phyloP scores from a whole-genome alignment of 2,888 invertebrate genomes.

The Anthrax anthrax region DNA sequence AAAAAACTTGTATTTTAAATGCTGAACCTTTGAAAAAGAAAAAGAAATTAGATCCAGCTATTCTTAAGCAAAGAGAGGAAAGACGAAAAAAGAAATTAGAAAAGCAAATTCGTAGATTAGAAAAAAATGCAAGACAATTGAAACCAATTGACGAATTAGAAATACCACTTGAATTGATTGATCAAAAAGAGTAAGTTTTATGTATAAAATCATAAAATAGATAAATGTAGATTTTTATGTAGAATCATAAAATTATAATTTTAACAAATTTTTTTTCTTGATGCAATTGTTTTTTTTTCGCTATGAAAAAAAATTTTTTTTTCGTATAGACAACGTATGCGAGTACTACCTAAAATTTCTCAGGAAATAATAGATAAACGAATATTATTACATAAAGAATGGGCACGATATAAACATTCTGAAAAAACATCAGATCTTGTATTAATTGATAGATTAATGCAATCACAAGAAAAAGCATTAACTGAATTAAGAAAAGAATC shows the following conservation, averaged over 20 bases:
- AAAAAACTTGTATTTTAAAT: slow-evolving; percentile 23
- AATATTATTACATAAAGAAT: slow-evolving; percentile 53
- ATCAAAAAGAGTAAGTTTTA: slow-evolving; percentile 44
- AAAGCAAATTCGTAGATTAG: slow-evolving; percentile 68
- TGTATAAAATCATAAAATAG: too few species aligned
- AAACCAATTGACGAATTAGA: slow-evolving; percentile 87
- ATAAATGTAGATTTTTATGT: too few species aligned
- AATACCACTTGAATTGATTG: slow-evolving; percentile 48
- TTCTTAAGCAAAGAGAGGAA: slow-evolving; percentile 68
- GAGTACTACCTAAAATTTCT: neutral
- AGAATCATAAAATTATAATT: neutral
- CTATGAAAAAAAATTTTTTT: too few species aligned
- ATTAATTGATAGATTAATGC: slow-evolving; percentile 51
- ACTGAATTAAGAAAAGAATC: slow-evolving; percentile 66
- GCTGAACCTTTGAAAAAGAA: slow-evolving; percentile 87
- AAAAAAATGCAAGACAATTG: slow-evolving; percentile 65
- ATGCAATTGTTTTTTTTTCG: neutral
- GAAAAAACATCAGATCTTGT: slow-evolving; percentile 50
- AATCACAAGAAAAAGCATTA: slow-evolving; percentile 63
- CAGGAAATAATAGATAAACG: slow-evolving; percentile 43
- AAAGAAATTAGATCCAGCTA: slow-evolving; percentile 66
- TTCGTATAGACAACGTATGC: neutral
- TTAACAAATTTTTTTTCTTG: too few species aligned
- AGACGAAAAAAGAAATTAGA: slow-evolving; percentile 69
- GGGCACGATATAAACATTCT: slow-evolving; percentile 53